Percentiles rank a stretch among this genome's conserved stretches.
These are phyloP conservation scores for Loriculus beryllinus DNA, from an alignment of 2,797 vertebrate genomes.

Conservation along the genomic window DNA sequence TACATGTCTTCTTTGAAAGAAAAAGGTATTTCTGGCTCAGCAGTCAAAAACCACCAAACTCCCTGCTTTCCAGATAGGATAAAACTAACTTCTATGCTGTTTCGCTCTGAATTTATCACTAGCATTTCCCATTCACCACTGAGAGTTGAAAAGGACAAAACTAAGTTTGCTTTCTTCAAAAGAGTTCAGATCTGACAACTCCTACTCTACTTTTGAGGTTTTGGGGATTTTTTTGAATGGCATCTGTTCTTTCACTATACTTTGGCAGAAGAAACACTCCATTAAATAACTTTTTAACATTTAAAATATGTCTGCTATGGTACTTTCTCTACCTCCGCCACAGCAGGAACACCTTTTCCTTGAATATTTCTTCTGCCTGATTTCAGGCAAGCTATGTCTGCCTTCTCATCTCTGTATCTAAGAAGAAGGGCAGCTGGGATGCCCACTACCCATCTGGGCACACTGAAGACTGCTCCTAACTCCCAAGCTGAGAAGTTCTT, in stretches of 20 bases:
- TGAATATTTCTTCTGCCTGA: background rate
- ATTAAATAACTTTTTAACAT: background rate
- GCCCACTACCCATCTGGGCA: background rate
- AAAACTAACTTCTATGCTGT: background rate
- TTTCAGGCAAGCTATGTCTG: background rate
- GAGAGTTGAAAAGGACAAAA: background rate
- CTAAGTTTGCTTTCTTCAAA: background rate
- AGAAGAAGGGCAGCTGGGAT: background rate
- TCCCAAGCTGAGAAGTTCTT: background rate
- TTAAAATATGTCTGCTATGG: background rate
- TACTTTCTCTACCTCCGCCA: background rate
- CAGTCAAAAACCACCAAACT: background rate
- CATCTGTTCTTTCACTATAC: background rate
- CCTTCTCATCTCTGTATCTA: background rate
- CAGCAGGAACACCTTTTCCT: background rate
- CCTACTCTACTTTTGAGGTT: background rate
- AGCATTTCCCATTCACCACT: background rate
- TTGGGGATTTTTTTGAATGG: background rate
- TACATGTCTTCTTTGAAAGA: background rate
- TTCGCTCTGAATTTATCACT: background rate
- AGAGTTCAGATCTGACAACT: background rate
- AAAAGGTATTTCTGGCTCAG: background rate
- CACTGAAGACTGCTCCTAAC: background rate
- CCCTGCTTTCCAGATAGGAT: background rate
- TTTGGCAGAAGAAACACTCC: background rate